These are phyloP conservation scores for Copsychus sechellarum DNA, from an alignment of 2,113 vertebrate genomes.

Conservation along the genomic window DNA sequence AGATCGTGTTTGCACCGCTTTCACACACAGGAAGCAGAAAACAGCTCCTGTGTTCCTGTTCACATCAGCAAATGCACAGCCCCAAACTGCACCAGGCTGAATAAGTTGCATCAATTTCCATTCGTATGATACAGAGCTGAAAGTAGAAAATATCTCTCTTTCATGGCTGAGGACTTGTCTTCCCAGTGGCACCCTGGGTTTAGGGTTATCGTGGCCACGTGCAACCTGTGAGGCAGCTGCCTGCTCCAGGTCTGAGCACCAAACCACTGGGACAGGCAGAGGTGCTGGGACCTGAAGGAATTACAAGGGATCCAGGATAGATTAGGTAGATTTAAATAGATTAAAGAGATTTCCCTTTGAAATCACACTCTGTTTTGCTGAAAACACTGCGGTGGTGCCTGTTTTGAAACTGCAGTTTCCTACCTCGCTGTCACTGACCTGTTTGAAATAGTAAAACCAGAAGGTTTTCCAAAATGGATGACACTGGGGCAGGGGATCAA, in stretches of 20 bases:
- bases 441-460: conserved; percentile 2
- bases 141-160: not conserved
- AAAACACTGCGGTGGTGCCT: fast-evolving
- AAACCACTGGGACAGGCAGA: not conserved
- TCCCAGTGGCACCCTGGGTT: fast-evolving
- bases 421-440: not conserved
- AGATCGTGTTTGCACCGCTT: fast-evolving
- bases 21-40: conserved; percentile 1
- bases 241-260: not conserved
- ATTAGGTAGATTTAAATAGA: too few species aligned
- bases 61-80: not conserved
- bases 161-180: not conserved
- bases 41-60: not conserved
- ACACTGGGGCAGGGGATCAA: not conserved
- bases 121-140: not conserved
- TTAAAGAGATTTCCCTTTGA: not conserved
- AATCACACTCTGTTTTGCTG: not conserved
- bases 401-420: not conserved
- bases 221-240: not conserved
- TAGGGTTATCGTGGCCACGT: fast-evolving
- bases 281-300: not conserved
- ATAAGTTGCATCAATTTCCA: not conserved
- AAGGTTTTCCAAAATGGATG: not conserved
- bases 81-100: not conserved
- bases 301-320: not conserved